phyloP scores from a whole-genome alignment of 2,113 vertebrate genomes.

The Varanus salvator region DNA sequence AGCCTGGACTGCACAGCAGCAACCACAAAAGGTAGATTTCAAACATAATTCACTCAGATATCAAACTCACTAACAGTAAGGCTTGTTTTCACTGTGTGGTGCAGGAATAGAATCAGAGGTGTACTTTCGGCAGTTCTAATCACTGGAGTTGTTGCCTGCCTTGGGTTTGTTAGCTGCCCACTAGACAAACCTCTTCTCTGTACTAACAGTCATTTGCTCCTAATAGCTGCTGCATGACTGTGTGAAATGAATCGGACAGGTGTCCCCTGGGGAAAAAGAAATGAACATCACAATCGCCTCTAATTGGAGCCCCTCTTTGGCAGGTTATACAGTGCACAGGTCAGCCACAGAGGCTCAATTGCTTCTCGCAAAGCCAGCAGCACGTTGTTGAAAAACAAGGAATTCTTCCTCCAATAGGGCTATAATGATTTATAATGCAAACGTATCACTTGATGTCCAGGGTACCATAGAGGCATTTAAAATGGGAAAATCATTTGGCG shows the following conservation, averaged over 20 bases:
- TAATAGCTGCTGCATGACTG: not conserved
- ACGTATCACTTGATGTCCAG: not conserved
- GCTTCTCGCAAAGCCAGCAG: not conserved
- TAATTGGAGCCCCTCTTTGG: not conserved
- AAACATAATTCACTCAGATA: not conserved
- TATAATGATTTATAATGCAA: not conserved
- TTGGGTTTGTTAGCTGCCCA: not conserved
- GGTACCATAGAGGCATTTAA: not conserved
- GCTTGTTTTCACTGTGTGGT: not conserved
- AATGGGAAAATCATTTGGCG: not conserved
- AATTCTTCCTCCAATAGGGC: not conserved
- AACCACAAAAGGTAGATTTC: not conserved
- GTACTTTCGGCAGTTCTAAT: not conserved
- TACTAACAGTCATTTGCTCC: slow-evolving; percentile 14
- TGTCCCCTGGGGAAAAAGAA: not conserved
- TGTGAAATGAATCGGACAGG: not conserved
- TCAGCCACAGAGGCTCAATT: not conserved
- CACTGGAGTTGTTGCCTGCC: not conserved
- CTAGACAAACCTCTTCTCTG: not conserved
- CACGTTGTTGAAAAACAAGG: not conserved
- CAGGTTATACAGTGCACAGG: not conserved
- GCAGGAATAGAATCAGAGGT: not conserved
- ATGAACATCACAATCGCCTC: not conserved
- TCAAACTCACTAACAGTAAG: not conserved
- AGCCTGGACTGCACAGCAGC: not conserved